Conservation (phyloP, 2,888 invertebrate genomes). For the Amblyteles armatorius region DNA sequence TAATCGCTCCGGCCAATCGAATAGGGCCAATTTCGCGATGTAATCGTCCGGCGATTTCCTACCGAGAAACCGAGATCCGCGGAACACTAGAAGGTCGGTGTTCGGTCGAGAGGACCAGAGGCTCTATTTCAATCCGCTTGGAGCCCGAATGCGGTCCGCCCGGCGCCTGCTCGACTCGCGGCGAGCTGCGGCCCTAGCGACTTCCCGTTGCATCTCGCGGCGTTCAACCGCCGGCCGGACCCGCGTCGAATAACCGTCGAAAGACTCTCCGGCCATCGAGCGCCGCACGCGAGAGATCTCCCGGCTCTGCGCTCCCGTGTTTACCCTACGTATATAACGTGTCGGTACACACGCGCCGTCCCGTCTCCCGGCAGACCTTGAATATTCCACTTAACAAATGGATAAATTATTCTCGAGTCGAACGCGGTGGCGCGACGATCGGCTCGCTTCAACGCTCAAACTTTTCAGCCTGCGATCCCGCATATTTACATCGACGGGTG, state of each 20-base stretch:
- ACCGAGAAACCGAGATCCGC: slow-evolving; percentile 26
- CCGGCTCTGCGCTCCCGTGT: slow-evolving; percentile 15
- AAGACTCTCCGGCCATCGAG: slow-evolving; percentile 4
- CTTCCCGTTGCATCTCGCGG: slow-evolving; percentile 55
- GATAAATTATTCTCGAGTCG: slow-evolving; percentile 51
- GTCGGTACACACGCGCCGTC: not conserved
- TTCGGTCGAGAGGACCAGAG: slow-evolving; percentile 38
- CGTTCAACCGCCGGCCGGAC: slow-evolving; percentile 57
- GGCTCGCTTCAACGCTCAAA: not conserved
- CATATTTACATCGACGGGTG: not conserved
- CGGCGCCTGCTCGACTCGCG: slow-evolving; percentile 37
- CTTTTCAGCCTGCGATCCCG: slow-evolving; percentile 9
- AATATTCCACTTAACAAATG: slow-evolving; percentile 56
- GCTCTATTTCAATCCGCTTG: slow-evolving; percentile 66
- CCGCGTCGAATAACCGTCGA: slow-evolving; percentile 30
- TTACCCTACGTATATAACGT: slow-evolving; percentile 1
- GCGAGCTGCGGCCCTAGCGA: slow-evolving; percentile 5
- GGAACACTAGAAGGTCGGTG: slow-evolving; percentile 15
- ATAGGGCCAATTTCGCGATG: slow-evolving; percentile 23
- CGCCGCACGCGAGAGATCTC: slow-evolving; percentile 8
- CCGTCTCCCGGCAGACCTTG: slow-evolving; percentile 45
- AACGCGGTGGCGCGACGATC: not conserved
- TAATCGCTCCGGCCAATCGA: slow-evolving; percentile 2
- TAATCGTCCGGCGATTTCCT: not conserved
- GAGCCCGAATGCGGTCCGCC: slow-evolving; percentile 64